These are phyloP conservation scores for Caenorhabditis sinica DNA, from an alignment of 2,888 invertebrate species.

Conservation along the genomic window DNA sequence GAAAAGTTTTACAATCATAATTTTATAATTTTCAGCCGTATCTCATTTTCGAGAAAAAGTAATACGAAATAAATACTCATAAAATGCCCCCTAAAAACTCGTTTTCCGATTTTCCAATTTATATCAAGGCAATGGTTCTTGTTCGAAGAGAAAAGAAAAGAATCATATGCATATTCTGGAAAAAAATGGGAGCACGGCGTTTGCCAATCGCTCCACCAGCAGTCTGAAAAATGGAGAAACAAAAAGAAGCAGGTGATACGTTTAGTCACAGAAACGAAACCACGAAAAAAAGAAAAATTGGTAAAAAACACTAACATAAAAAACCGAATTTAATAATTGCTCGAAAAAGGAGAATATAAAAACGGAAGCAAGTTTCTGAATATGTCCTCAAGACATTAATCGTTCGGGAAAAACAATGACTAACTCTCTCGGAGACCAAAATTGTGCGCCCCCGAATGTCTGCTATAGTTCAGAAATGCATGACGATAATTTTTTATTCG, in stretches of 20 bases:
- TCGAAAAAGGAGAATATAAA: neutral
- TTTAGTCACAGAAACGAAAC: neutral
- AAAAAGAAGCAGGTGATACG: slow-evolving; percentile 21
- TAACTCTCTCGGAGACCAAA: neutral
- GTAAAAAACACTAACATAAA: neutral
- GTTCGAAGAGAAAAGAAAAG: slow-evolving; percentile 2
- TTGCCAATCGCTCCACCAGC: neutral
- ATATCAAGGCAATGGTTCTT: neutral
- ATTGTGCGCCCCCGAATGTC: neutral
- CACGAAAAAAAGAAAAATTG: neutral
- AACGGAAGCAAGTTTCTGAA: neutral
- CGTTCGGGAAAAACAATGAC: neutral
- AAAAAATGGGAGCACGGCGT: slow-evolving; percentile 2
- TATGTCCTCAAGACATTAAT: too few species aligned
- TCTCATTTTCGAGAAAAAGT: neutral
- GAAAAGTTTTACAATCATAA: too few species aligned
- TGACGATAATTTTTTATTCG: slow-evolving; percentile 43
- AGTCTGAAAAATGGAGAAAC: slow-evolving; percentile 16
- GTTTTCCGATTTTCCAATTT: slow-evolving; percentile 7
- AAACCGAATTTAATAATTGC: neutral
- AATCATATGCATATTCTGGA: neutral
- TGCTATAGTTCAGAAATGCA: slow-evolving; percentile 36
- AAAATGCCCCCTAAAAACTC: slow-evolving; percentile 1
- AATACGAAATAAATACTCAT: neutral
- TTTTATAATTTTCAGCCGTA: neutral